phyloP scores from a whole-genome alignment of 1,140 invertebrate species.

The Diorhabda elongata region DNA sequence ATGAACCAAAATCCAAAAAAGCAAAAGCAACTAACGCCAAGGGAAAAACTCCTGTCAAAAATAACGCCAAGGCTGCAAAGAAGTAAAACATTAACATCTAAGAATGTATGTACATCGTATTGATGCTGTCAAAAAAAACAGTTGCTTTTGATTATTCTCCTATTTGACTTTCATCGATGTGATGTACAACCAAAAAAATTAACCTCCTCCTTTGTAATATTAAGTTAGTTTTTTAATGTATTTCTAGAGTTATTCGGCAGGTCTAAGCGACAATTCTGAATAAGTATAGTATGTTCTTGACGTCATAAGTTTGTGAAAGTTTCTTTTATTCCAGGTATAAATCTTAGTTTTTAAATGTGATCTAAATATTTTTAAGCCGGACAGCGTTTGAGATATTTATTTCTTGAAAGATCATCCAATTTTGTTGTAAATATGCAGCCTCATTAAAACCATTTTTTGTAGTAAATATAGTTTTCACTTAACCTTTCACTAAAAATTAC shows the following conservation, averaged over 20 bases:
- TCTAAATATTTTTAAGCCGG: background rate
- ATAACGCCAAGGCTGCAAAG: slow-evolving; percentile 50
- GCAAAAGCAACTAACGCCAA: slow-evolving; percentile 61
- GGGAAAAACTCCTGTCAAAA: slow-evolving; percentile 47
- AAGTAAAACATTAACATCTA: slow-evolving; percentile 23
- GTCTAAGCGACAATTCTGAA: slow-evolving; percentile 4
- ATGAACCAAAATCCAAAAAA: slow-evolving; percentile 61
- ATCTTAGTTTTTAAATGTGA: background rate
- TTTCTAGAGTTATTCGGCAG: slow-evolving; percentile 10
- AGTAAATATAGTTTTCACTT: slow-evolving; percentile 15
- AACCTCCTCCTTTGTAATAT: slow-evolving; percentile 8
- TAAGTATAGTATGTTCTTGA: slow-evolving; percentile 18
- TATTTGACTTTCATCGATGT: too few relatives aligned
- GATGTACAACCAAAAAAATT: background rate
- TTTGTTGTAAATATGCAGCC: slow-evolving; percentile 2
- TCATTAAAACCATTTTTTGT: slow-evolving; percentile 5
- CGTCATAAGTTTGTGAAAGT: slow-evolving; percentile 2
- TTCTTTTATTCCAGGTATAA: slow-evolving; percentile 2
- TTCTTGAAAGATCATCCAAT: slow-evolving; percentile 9
- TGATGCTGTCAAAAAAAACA: too few relatives aligned
- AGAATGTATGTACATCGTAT: background rate
- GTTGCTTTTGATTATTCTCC: too few relatives aligned
- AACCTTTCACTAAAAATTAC: slow-evolving; percentile 1
- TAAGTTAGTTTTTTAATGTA: slow-evolving; percentile 19
- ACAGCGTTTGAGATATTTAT: slow-evolving; percentile 6